Evolutionary conservation across 2,888 invertebrate genomes (phyloP), one percentile per base, ranked within the genome.

Genomic region (Saturnia japonica): DNA sequence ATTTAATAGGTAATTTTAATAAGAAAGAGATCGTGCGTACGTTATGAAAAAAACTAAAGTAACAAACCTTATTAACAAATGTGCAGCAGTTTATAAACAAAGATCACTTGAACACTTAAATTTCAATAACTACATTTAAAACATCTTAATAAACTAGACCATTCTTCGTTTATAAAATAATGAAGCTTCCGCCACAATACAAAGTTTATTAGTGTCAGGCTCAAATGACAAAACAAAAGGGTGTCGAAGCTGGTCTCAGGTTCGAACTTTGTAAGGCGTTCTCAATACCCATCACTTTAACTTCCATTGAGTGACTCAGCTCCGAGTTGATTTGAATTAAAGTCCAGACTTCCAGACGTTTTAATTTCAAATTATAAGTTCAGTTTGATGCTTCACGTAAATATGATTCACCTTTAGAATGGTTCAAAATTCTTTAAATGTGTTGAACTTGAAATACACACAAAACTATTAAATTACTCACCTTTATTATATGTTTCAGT

Each of bases 211-310:
- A 79, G 77, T 80, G 73, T 78, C 75, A 74, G 74, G 70, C 82
- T 85, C 85, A 82, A 84, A 83, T 86, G 82, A 84, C 85, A 80
- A 83, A 82, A 86, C 85, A 85, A 85, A 83, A 84, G 71, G 85
- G 81, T 77, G 78, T 80, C 75, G 77, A 71, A 75, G 74, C 74
- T 73, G 74, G 72, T 74, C 72, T 76, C 73, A 76, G 74, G 74
- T 77, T 68, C 62, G 72, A 85, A 84, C 80, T 85, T 85, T 78
- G 77, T 76, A 80, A 81, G 75, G 80, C 76, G 77, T 79, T 79
- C 77, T 77, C 73, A 68, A 71, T 70, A 75, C 74, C 79, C 75
- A 77, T 80, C 80, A 78, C 78, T 76, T 76, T 76, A 78, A 82
- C 74, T 81, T 82, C 77, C 79, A 82, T 82, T 78, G 78, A 77